Conservation (phyloP, 2,113 vertebrate species). For the Taurulus bubalis region DNA sequence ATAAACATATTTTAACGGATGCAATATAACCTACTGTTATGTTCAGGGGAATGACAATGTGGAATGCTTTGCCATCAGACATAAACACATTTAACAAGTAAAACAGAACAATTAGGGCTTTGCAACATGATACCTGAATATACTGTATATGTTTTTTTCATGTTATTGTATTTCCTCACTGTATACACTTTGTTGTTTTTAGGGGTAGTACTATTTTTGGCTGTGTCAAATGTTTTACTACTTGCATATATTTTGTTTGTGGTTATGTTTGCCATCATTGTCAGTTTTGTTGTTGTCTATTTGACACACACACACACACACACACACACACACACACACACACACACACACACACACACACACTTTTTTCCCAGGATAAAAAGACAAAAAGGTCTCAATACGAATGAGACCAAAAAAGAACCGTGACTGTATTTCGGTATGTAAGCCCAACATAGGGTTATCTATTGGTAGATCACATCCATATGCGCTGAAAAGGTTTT, state of each 20-base stretch:
- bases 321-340: too few relatives aligned
- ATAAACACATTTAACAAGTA: not conserved
- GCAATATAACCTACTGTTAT: not conserved
- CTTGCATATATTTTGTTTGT: too few relatives aligned
- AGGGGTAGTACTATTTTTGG: not conserved
- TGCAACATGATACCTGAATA: not conserved
- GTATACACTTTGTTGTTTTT: not conserved
- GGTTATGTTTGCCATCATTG: too few relatives aligned
- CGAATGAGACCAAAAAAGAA: not conserved
- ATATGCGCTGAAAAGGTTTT: not conserved
- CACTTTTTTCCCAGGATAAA: not conserved
- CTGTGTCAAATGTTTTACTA: not conserved
- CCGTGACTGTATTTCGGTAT: not conserved
- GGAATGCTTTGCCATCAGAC: not conserved
- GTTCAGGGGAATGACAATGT: not conserved
- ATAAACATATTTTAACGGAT: not conserved
- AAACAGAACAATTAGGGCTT: not conserved
- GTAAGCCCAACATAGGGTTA: too few relatives aligned
- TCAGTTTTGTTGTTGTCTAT: too few relatives aligned
- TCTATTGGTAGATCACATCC: too few relatives aligned
- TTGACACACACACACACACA: too few relatives aligned
- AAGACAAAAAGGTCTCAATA: not conserved
- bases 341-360: too few relatives aligned
- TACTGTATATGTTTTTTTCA: not conserved
- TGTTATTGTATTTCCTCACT: not conserved